A percentile compares a stretch with the other conserved stretches of the same genome.
Evolutionary conservation across 2,797 vertebrate species (phyloP).

Genomic region (Sphenodon punctatus): DNA sequence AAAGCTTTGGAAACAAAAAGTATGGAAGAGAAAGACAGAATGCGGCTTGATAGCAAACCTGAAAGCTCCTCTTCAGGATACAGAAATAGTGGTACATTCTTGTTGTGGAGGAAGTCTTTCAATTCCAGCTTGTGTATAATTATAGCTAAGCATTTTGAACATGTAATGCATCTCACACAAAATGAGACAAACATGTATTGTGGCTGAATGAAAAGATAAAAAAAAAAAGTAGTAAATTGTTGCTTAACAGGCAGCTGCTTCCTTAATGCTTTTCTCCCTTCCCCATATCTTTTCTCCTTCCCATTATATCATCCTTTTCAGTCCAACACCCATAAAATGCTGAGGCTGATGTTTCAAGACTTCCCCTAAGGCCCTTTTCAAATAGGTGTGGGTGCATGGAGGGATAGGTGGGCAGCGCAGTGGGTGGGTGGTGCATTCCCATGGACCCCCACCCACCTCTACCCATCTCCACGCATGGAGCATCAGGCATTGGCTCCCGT

Average conservation of each 20-base stretch:
- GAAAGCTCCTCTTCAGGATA: background rate
- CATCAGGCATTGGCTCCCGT: too few species aligned
- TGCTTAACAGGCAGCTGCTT: constrained; percentile 51
- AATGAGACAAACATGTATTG: constrained; percentile 57
- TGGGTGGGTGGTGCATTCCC: too few species aligned
- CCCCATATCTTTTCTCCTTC: constrained; percentile 43
- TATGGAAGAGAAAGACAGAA: background rate
- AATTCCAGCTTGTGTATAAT: constrained; percentile 46
- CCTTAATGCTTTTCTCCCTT: constrained; percentile 51
- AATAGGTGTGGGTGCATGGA: too few species aligned
- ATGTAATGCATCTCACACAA: constrained; percentile 37
- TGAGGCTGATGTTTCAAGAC: constrained; percentile 12
- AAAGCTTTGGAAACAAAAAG: background rate
- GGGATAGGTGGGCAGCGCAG: too few species aligned
- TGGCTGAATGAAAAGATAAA: constrained; percentile 54
- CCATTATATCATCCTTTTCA: background rate
- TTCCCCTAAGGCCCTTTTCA: too few species aligned
- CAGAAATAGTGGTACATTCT: constrained; percentile 15
- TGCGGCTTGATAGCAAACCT: background rate
- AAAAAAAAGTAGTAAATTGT: constrained; percentile 52
- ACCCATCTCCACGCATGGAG: too few species aligned
- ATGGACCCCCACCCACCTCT: too few species aligned
- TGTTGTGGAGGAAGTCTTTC: background rate
- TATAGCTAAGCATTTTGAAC: constrained; percentile 39
- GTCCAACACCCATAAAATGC: background rate